These are phyloP conservation scores for Eptatretus atami DNA, from an alignment of 2,797 vertebrate species.

Conservation along the genomic window DNA sequence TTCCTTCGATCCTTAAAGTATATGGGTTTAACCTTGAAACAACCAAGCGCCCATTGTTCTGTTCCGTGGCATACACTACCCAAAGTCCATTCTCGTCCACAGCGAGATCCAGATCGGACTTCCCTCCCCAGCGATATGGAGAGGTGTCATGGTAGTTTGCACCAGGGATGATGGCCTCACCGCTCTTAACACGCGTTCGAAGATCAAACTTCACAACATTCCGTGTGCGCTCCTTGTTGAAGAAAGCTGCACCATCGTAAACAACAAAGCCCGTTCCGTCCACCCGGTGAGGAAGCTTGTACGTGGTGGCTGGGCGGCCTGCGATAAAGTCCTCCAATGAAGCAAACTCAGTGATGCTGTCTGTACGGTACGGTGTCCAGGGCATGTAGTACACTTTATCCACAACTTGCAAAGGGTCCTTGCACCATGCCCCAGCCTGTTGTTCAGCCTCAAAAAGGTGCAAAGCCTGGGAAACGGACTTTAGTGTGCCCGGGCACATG, in stretches of 20 bases:
- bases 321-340: slow-evolving; percentile 83
- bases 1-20: slow-evolving; percentile 78
- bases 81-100: slow-evolving; percentile 92
- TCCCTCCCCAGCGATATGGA: slow-evolving; percentile 88
- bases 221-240: slow-evolving; percentile 90
- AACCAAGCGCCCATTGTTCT: slow-evolving; percentile 96
- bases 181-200: slow-evolving; percentile 95
- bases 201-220: slow-evolving; percentile 97
- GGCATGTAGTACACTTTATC: slow-evolving; percentile 99
- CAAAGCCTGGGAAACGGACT: slow-evolving; percentile 78
- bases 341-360: slow-evolving; percentile 79
- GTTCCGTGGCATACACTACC: slow-evolving; percentile 95
- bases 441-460: slow-evolving; percentile 95
- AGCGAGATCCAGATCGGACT: slow-evolving; percentile 86
- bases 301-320: slow-evolving; percentile 60
- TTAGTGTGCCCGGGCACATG: slow-evolving; percentile 98
- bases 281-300: slow-evolving; percentile 82
- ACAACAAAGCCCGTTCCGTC: slow-evolving; percentile 95
- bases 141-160: slow-evolving; percentile 98
- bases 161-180: slow-evolving; percentile 92
- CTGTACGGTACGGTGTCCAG: slow-evolving; percentile 93
- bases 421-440: slow-evolving; percentile 96
- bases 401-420: slow-evolving; percentile 86
- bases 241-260: slow-evolving; percentile 90
- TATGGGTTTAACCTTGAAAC: slow-evolving; percentile 94